These are phyloP conservation scores for Neoaliturus tenellus DNA, from an alignment of 2,888 invertebrate genomes.

Conservation along the genomic window DNA sequence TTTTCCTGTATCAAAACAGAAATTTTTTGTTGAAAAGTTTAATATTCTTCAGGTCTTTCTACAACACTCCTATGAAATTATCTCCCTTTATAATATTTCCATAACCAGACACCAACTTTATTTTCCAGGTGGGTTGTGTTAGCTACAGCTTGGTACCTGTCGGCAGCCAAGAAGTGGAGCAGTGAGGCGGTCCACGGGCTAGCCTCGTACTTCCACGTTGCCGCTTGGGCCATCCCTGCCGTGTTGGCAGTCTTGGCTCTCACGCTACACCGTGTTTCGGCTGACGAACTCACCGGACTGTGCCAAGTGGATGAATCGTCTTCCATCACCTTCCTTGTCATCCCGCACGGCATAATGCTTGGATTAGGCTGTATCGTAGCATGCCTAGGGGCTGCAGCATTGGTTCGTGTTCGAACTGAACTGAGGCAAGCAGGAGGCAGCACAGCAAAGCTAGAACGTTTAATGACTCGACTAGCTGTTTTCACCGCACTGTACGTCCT, in stretches of 20 bases:
- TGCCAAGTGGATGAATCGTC: slow-evolving; percentile 83
- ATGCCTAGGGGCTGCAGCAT: slow-evolving; percentile 83
- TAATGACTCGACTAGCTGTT: slow-evolving; percentile 86
- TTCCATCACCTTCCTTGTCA: slow-evolving; percentile 78
- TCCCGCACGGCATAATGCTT: slow-evolving; percentile 79
- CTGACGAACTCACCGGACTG: slow-evolving; percentile 87
- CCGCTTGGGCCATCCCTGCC: slow-evolving; percentile 92
- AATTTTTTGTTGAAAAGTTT: no score
- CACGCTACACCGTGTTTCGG: slow-evolving; percentile 85
- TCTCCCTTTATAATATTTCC: no score
- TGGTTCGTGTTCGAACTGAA: slow-evolving; percentile 82
- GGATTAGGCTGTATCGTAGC: slow-evolving; percentile 84
- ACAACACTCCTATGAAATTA: no score
- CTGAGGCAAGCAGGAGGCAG: slow-evolving; percentile 76
- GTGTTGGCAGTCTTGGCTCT: slow-evolving; percentile 90
- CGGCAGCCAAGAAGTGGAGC: slow-evolving; percentile 95
- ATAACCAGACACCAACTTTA: no score
- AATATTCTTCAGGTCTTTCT: no score
- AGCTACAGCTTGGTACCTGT: slow-evolving; percentile 92
- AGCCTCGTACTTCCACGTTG: slow-evolving; percentile 89
- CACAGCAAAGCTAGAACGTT: slow-evolving; percentile 78
- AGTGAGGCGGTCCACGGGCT: slow-evolving; percentile 93
- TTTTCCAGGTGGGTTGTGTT: slow-evolving; percentile 82
- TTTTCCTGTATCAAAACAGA: no score
- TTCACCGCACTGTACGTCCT: slow-evolving; percentile 87